A percentile compares a stretch with the other conserved stretches of the same genome.
Evolutionary conservation across 2,797 vertebrate species (phyloP).

Genomic region (Phyllotis vaccarum): DNA sequence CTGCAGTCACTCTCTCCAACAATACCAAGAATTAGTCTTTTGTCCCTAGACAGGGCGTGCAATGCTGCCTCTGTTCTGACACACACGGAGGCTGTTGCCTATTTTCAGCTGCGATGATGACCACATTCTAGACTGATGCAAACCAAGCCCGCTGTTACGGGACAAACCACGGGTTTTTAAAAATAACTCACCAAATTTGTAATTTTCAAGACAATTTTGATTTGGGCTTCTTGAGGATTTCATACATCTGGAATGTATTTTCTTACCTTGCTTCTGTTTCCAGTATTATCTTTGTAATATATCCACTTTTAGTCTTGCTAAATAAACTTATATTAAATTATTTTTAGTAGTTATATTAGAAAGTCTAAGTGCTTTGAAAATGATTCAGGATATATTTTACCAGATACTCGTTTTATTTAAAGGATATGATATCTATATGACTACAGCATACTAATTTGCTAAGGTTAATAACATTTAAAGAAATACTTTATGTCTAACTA

Average conservation of each 20-base stretch:
- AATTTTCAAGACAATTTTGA: conserved; percentile 79
- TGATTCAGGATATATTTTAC: not conserved
- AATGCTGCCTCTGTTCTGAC: conserved; percentile 69
- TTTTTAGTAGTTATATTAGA: not conserved
- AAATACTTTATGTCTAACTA: not conserved
- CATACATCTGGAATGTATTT: conserved; percentile 33
- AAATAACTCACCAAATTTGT: conserved; percentile 71
- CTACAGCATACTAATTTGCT: not conserved
- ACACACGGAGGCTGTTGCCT: conserved; percentile 56
- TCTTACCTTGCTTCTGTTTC: not conserved
- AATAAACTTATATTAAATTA: not conserved
- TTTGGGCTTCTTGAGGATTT: conserved; percentile 39
- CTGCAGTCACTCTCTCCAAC: conserved; percentile 77
- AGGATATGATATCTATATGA: not conserved
- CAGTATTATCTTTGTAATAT: not conserved
- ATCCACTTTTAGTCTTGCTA: not conserved
- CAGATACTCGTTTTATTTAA: not conserved
- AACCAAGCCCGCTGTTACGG: conserved; percentile 61
- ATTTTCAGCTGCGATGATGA: conserved; percentile 83
- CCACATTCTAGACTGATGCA: conserved; percentile 81
- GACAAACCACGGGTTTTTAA: conserved; percentile 69
- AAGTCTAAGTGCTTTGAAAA: not conserved
- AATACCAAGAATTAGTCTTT: conserved; percentile 84
- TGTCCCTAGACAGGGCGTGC: conserved; percentile 72
- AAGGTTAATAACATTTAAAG: not conserved